Evolutionary conservation across 1,140 invertebrate genomes (phyloP), one percentile per base, ranked within the genome.

Genomic region (Achatina immaculata): DNA sequence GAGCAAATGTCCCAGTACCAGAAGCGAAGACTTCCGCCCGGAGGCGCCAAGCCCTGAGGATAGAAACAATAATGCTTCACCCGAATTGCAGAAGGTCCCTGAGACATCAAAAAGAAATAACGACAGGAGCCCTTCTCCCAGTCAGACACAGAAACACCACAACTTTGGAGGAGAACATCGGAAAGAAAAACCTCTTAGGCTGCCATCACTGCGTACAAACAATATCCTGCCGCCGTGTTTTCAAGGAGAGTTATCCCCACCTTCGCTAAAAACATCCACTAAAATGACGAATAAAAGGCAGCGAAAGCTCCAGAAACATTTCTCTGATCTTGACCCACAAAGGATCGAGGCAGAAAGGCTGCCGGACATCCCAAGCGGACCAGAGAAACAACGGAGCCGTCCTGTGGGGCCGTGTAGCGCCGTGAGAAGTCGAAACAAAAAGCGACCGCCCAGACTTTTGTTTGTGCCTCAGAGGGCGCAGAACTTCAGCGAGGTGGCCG

Each of bases 61-160:
- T 55, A 24, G 16, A 21, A 71, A 71, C 68, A 71, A 71, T 43
- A 71, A 71, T n/a, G 36, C 68, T 14, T 16, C 42, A 43, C 68
- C 38, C 7, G 6, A 71, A 2, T 1, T 71, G n/a, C 68, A 71
- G 38, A 6, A 28, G 14, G 1, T 40, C 4, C 14, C 40, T 7
- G 38, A 71, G 3, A 38, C 28, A 4, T 3, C 11, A 2, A 34
- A 66, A 7, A 66, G 21, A 19, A 7, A 16, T 34, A 38, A 66
- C 7, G 7, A 36, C 3, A 4, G 7, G 65, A 14, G 48, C 48
- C 16, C 16, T 55, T 3, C 7, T 2, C 19, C 24, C 16, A 21
- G 24, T 19, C 2, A 19, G 16, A 19, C 24, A 21, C 21, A 14
- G 3, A 24, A 55, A 21, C 48, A 55, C 48, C 4, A 55, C 3